These are phyloP conservation scores for Tapirus indicus DNA, from an alignment of 2,797 vertebrate genomes.

Conservation along the genomic window DNA sequence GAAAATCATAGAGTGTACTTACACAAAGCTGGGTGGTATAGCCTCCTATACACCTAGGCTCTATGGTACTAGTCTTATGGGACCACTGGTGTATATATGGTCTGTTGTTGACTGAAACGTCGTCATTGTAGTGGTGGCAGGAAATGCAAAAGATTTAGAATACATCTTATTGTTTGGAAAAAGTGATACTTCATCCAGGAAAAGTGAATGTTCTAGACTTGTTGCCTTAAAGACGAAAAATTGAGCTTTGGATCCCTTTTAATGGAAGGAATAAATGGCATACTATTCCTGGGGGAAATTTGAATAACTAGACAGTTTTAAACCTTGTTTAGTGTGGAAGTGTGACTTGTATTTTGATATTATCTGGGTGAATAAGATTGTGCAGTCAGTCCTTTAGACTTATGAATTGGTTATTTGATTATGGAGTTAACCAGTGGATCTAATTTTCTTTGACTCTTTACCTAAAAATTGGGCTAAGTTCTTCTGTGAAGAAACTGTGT, in stretches of 20 bases:
- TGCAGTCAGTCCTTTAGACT: background rate
- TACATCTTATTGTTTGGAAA: slow-evolving; percentile 50
- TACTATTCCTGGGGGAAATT: background rate
- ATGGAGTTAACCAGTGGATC: background rate
- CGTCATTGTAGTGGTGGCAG: background rate
- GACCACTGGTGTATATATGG: too few species aligned
- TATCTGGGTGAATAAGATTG: background rate
- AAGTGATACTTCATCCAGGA: slow-evolving; percentile 49
- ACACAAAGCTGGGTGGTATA: too few species aligned
- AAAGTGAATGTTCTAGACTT: slow-evolving; percentile 51
- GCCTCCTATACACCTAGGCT: too few species aligned
- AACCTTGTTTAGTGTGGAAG: slow-evolving; percentile 27
- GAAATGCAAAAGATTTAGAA: slow-evolving; percentile 57
- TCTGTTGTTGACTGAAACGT: too few species aligned
- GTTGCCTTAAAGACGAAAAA: slow-evolving; percentile 12
- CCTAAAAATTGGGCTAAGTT: slow-evolving; percentile 12
- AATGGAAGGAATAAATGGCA: background rate
- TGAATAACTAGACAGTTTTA: slow-evolving; percentile 17
- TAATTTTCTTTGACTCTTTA: slow-evolving; percentile 47
- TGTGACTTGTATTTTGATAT: background rate
- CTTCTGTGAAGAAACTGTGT: slow-evolving; percentile 23
- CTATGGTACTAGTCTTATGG: too few species aligned
- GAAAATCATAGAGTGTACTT: too few species aligned
- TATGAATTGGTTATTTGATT: slow-evolving; percentile 16
- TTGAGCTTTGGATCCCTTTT: slow-evolving; percentile 4